These are phyloP conservation scores for Scaptodrosophila lebanonensis DNA, from an alignment of 1,140 invertebrate genomes.

Conservation along the genomic window DNA sequence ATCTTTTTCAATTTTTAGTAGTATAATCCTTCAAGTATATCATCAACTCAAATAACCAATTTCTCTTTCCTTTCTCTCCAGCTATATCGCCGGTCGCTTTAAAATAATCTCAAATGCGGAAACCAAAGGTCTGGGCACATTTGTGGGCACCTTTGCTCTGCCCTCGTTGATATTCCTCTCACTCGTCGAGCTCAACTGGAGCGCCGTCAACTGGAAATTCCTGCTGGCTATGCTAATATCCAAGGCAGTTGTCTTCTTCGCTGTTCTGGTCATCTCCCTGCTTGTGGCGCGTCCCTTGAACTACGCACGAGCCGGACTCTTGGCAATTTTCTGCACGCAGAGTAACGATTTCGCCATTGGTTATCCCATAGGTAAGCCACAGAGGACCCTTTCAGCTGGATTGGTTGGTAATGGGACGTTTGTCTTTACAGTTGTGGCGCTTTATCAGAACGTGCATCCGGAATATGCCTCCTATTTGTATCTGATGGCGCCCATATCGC, in stretches of 20 bases:
- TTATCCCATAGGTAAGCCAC: slow-evolving; percentile 92
- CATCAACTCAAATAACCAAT: too few species aligned
- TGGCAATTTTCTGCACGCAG: slow-evolving; percentile 96
- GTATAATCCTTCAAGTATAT: too few species aligned
- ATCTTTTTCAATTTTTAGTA: too few species aligned
- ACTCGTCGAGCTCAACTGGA: slow-evolving; percentile 90
- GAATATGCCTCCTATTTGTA: slow-evolving; percentile 95
- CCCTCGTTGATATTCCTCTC: slow-evolving; percentile 95
- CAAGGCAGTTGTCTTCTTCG: slow-evolving; percentile 91
- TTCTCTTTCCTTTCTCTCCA: slow-evolving; percentile 78
- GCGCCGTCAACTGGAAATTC: slow-evolving; percentile 92
- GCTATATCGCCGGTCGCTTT: slow-evolving; percentile 92
- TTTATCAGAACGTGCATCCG: slow-evolving; percentile 88
- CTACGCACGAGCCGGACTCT: slow-evolving; percentile 90
- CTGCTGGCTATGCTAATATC: slow-evolving; percentile 89
- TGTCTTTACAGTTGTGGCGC: slow-evolving; percentile 82
- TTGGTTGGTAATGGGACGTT: background rate
- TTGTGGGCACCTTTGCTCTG: slow-evolving; percentile 94
- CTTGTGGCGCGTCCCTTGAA: slow-evolving; percentile 88
- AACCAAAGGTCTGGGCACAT: slow-evolving; percentile 93
- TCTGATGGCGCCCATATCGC: slow-evolving; percentile 94
- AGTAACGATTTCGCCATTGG: slow-evolving; percentile 99
- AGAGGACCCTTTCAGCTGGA: background rate
- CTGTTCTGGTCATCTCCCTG: slow-evolving; percentile 87
- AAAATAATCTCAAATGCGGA: slow-evolving; percentile 90